phyloP scores from a whole-genome alignment of 2,113 vertebrate species.

The Accipiter virgatus region DNA sequence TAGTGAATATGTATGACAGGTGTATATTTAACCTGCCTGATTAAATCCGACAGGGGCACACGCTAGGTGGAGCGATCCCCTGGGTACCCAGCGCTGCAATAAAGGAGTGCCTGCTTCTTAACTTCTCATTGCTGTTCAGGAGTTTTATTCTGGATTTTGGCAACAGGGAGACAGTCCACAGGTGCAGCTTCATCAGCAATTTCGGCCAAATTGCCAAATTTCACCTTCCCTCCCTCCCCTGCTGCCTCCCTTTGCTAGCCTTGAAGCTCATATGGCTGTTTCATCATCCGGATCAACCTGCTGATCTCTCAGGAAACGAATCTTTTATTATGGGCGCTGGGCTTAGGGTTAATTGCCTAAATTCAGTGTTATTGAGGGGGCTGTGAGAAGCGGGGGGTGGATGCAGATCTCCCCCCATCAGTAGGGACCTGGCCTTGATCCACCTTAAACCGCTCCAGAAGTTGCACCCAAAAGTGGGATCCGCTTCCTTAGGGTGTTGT shows the following conservation, averaged over 20 bases:
- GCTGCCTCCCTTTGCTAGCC: not conserved
- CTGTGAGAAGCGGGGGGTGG: not conserved
- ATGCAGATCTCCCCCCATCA: fast-evolving
- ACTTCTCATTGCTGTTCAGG: too few relatives aligned
- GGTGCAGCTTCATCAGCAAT: not conserved
- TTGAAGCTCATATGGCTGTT: not conserved
- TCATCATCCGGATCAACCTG: not conserved
- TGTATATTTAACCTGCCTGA: too few relatives aligned
- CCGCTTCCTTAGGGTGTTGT: fast-evolving
- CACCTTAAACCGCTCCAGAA: not conserved
- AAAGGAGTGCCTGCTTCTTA: too few relatives aligned
- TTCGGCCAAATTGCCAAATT: not conserved
- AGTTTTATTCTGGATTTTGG: too few relatives aligned
- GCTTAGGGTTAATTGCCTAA: not conserved
- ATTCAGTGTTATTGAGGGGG: fast-evolving
- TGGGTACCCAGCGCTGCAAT: too few relatives aligned
- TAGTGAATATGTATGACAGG: too few relatives aligned
- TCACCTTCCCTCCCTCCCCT: not conserved
- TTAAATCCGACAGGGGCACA: too few relatives aligned
- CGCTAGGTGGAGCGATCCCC: too few relatives aligned
- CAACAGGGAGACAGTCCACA: not conserved
- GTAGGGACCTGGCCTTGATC: not conserved
- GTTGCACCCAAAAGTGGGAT: not conserved
- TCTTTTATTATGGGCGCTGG: not conserved
- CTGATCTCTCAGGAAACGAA: not conserved